Evolutionary conservation across 1,140 invertebrate species (phyloP), one percentile per base, ranked within the genome.

Genomic region (Achroia grisella): DNA sequence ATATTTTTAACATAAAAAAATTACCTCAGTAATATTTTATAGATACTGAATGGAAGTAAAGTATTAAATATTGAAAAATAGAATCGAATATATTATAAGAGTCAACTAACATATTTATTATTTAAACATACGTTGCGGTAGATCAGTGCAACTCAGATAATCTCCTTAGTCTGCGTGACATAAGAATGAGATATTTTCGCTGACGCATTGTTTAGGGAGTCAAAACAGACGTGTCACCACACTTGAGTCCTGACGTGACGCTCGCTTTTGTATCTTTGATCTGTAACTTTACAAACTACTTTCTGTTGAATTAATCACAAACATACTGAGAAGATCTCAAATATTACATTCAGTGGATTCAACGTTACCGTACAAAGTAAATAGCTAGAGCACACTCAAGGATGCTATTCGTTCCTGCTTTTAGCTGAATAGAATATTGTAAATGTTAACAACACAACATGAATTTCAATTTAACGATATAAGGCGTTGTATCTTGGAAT

Each of bases 181-280:
- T 35, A 45, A 65, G 56, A 60, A 71, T 62, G 53, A 59, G 44
- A 44, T 35, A 44, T 59, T 67, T 64, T 52, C 54, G 67, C 64
- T 71, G 68, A 68, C 64, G 53, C 68, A 71, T 68, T 68, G 64
- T 62, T 68, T 62, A 52, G 51, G 52, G 48, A 51, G 44, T 23
- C 41, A 46, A 48, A 60, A 56, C 29, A 45, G 48, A 42, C 40
- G 34, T 43, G 54, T 47, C 48, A 50, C 53, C 48, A 33, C 35
- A 37, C 35, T 37, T 10, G 9, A 37, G 13, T n/a, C 13, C 35
- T 17, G 4, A 37, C n/a, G 13, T 14, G 12, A 6, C 35, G 6
- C 13, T 37, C 10, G 17, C 13, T 14, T 37, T 37, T 37, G 35
- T 37, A 37, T 37, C 14, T 37, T 17, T 37, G 17, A 37, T 37